phyloP scores from a whole-genome alignment of 2,888 invertebrate genomes.

The Ophion obscuratus region DNA sequence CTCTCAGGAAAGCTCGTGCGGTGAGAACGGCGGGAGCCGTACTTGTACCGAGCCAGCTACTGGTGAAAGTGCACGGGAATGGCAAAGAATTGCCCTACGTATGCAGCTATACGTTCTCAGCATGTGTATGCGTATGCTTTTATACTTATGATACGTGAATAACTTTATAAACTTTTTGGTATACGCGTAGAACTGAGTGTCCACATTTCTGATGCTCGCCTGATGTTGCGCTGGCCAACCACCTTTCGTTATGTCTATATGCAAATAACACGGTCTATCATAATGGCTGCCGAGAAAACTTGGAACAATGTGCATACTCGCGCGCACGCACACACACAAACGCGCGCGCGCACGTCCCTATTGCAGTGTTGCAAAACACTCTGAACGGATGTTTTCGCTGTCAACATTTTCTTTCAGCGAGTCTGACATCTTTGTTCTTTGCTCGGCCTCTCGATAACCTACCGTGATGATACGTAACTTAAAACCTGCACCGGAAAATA shows the following conservation, averaged over 20 bases:
- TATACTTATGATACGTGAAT: slow-evolving; percentile 3
- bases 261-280: slow-evolving; percentile 77
- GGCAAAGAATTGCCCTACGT: background rate
- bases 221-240: slow-evolving; percentile 64
- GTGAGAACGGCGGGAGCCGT: slow-evolving; percentile 32
- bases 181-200: background rate
- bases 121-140: background rate
- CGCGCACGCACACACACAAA: background rate
- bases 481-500: too few species aligned
- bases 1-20: slow-evolving; percentile 8
- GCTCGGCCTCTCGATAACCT: too few species aligned
- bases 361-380: slow-evolving; percentile 6
- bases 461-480: too few species aligned
- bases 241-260: slow-evolving; percentile 77
- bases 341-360: background rate
- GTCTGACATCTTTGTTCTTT: too few species aligned
- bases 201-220: slow-evolving; percentile 60
- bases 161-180: slow-evolving; percentile 29
- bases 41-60: slow-evolving; percentile 22
- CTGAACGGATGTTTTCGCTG: too few species aligned
- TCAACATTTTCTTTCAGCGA: too few species aligned
- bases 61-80: background rate
- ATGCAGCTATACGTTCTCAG: slow-evolving; percentile 14
- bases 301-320: slow-evolving; percentile 13
- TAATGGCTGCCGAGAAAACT: slow-evolving; percentile 73